Evolutionary conservation across 1,140 invertebrate genomes (phyloP).

Genomic region (Chymomyza costata): DNA sequence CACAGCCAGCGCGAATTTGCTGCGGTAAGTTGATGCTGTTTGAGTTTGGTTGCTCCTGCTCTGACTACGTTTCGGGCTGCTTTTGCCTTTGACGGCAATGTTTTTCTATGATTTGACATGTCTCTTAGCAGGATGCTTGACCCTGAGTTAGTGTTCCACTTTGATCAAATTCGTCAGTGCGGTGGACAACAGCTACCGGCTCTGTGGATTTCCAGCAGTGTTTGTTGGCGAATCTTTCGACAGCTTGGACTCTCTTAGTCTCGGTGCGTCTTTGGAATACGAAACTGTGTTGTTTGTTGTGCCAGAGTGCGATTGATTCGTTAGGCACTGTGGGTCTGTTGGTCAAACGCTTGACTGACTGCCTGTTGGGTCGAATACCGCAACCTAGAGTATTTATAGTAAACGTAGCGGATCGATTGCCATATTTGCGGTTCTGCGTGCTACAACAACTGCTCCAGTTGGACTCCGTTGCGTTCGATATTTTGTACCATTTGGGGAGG

Average conservation of each 20-base stretch:
- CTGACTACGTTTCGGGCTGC: conserved; percentile 1
- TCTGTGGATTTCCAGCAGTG: conserved; percentile 61
- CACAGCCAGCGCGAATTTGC: conserved; percentile 63
- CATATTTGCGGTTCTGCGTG: conserved; percentile 2
- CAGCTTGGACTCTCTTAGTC: neutral
- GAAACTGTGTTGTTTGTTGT: conserved; percentile 15
- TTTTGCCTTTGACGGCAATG: conserved; percentile 49
- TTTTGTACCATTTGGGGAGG: too few relatives aligned
- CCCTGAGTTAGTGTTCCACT: conserved; percentile 65
- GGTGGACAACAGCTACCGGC: conserved; percentile 71
- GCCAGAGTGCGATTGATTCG: conserved; percentile 26
- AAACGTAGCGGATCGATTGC: conserved; percentile 61
- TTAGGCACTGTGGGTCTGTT: conserved; percentile 24
- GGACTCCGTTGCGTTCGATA: too few relatives aligned
- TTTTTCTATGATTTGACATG: conserved; percentile 59
- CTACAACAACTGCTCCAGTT: too few relatives aligned
- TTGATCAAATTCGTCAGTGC: conserved; percentile 74
- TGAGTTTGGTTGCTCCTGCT: neutral
- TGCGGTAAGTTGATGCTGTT: conserved; percentile 66
- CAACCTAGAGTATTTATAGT: conserved; percentile 61
- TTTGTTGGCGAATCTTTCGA: conserved; percentile 63
- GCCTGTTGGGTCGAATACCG: conserved; percentile 36
- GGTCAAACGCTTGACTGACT: neutral
- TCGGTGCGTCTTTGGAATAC: too few relatives aligned
- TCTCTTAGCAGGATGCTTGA: conserved; percentile 57